A percentile compares a stretch with the other conserved stretches of the same genome.
Conservation (phyloP, 2,797 vertebrate genomes). For the Myiotriccus ornatus region DNA sequence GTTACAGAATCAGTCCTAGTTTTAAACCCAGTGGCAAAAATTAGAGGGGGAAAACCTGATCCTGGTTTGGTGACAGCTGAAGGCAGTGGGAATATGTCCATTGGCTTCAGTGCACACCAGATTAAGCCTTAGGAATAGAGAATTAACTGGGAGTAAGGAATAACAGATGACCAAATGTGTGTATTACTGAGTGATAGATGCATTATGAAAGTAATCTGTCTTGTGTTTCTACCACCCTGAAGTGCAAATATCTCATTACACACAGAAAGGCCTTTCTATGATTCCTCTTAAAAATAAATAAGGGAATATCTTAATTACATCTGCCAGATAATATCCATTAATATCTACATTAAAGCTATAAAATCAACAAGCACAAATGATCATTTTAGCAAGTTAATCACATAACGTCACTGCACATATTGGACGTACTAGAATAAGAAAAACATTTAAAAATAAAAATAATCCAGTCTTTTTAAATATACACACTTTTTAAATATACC, state of each 20-base stretch:
- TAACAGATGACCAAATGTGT: constrained; percentile 1
- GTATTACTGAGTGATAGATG: not conserved
- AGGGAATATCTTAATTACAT: not conserved
- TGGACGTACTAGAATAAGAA: not conserved
- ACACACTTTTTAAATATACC: not conserved
- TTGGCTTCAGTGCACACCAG: not conserved
- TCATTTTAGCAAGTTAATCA: not conserved
- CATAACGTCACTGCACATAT: not conserved
- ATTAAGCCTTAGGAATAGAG: not conserved
- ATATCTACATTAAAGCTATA: not conserved
- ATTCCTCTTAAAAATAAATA: constrained; percentile 7
- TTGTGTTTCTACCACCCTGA: constrained; percentile 1
- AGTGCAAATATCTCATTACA: constrained; percentile 13
- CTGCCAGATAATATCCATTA: not conserved
- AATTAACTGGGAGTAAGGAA: not conserved
- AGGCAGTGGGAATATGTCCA: not conserved
- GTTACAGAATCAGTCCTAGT: not conserved
- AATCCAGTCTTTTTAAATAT: not conserved
- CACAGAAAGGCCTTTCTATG: not conserved
- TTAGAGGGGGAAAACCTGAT: not conserved
- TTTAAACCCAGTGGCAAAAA: not conserved
- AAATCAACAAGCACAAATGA: not conserved
- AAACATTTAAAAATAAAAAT: not conserved
- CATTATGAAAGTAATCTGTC: not conserved
- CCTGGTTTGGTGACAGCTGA: not conserved